These are phyloP conservation scores for Marmota flaviventris DNA, from an alignment of 2,113 vertebrate genomes.

Conservation along the genomic window DNA sequence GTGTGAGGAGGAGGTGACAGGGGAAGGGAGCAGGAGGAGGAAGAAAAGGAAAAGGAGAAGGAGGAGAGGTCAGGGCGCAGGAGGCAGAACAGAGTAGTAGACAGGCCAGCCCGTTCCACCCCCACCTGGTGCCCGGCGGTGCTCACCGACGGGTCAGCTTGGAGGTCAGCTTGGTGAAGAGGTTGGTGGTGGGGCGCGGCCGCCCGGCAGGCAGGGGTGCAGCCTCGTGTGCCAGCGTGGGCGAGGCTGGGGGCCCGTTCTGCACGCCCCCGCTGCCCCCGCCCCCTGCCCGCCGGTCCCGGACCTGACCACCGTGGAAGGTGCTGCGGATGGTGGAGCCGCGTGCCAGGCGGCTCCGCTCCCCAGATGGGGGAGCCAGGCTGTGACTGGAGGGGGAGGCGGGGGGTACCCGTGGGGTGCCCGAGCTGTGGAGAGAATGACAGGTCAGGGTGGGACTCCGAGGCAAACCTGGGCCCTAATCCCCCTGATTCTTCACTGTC, in stretches of 20 bases:
- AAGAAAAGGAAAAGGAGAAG: not conserved
- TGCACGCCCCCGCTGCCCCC: constrained; percentile 91
- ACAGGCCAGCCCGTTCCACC: constrained; percentile 31
- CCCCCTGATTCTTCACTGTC: not conserved
- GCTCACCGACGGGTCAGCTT: constrained; percentile 96
- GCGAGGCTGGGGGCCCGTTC: constrained; percentile 92
- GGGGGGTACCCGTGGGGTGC: constrained; percentile 87
- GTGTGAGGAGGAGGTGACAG: constrained; percentile 61
- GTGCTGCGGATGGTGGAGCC: constrained; percentile 95
- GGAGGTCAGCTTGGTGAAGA: constrained; percentile 96
- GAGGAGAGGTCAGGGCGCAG: constrained; percentile 29
- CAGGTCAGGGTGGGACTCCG: not conserved
- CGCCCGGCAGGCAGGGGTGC: constrained; percentile 91
- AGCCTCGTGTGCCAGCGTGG: constrained; percentile 92
- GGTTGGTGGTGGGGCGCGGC: constrained; percentile 93
- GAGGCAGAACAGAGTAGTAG: constrained; percentile 62
- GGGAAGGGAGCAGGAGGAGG: constrained; percentile 44
- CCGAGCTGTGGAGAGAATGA: constrained; percentile 83
- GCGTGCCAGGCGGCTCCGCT: constrained; percentile 92
- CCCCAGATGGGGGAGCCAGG: constrained; percentile 90
- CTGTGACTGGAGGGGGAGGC: constrained; percentile 94
- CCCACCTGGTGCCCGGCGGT: accelerated
- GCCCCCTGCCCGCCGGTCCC: constrained; percentile 91
- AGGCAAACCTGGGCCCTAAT: not conserved
- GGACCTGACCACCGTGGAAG: constrained; percentile 96